phyloP scores from a whole-genome alignment of 2,113 vertebrate species.

The Paratilapia polleni region DNA sequence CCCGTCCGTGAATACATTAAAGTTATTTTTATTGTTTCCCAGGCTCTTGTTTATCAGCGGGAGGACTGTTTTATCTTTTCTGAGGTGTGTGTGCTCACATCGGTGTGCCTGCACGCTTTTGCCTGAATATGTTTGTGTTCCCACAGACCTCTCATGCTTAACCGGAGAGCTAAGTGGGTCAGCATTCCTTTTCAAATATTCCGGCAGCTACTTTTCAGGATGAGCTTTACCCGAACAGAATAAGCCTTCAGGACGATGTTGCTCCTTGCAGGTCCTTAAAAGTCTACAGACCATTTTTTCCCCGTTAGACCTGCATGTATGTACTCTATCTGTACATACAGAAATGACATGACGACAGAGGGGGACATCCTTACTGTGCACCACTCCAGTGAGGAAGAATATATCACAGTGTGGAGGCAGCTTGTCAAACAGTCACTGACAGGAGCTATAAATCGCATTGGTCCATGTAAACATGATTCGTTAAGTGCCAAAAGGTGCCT shows the following conservation, averaged over 20 bases:
- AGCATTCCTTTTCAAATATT: slow-evolving; percentile 51
- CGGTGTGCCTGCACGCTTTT: not conserved
- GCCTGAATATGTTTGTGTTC: slow-evolving; percentile 11
- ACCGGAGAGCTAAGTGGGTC: slow-evolving; percentile 68
- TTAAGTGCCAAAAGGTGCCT: slow-evolving; percentile 71
- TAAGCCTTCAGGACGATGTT: not conserved
- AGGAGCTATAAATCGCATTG: slow-evolving; percentile 63
- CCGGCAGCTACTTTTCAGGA: slow-evolving; percentile 22
- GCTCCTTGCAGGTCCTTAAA: slow-evolving; percentile 11
- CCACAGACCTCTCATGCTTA: slow-evolving; percentile 23
- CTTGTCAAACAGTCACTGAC: slow-evolving; percentile 72
- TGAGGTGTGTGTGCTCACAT: slow-evolving; percentile 8
- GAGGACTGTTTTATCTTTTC: slow-evolving; percentile 26
- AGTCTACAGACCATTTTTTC: not conserved
- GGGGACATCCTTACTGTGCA: not conserved
- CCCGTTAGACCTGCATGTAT: not conserved
- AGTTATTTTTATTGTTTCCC: slow-evolving; percentile 48
- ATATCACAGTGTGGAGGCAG: slow-evolving; percentile 47
- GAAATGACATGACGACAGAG: not conserved
- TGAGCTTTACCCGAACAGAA: slow-evolving; percentile 1
- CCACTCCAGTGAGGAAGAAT: slow-evolving; percentile 6
- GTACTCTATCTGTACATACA: not conserved
- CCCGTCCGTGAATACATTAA: slow-evolving; percentile 43
- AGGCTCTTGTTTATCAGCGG: slow-evolving; percentile 46
- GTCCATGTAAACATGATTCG: slow-evolving; percentile 69